Evolutionary conservation across 2,113 vertebrate genomes (phyloP).

Genomic region (Puffinus mauretanicus): DNA sequence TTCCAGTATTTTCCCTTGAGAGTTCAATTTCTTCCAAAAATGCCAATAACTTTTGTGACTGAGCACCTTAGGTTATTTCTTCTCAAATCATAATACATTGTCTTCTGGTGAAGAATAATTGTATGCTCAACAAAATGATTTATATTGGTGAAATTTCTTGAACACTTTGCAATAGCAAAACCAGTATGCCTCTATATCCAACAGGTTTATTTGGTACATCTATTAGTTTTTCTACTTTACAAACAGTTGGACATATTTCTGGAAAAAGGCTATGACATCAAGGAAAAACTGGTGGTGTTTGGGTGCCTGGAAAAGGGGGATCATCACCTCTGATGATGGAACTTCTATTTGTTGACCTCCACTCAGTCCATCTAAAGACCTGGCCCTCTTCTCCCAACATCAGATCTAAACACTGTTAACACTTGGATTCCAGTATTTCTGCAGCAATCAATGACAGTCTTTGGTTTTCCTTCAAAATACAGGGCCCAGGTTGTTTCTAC

Average conservation of each 20-base stretch:
- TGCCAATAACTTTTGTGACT: neutral
- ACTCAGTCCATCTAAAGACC: neutral
- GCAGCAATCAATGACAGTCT: neutral
- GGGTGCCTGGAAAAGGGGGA: neutral
- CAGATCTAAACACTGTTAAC: neutral
- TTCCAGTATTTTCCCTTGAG: neutral
- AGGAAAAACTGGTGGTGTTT: neutral
- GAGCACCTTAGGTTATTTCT: neutral
- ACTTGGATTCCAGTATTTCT: neutral
- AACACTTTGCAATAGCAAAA: neutral
- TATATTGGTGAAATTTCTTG: neutral
- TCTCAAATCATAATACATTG: fast-evolving
- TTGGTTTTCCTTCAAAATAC: neutral
- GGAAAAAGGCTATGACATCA: neutral
- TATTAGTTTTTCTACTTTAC: neutral
- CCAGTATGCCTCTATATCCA: neutral
- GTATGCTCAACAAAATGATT: neutral
- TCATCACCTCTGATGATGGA: neutral
- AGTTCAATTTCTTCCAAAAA: neutral
- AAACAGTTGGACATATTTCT: neutral
- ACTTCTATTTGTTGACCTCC: neutral
- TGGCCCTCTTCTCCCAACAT: neutral
- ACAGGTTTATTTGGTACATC: neutral
- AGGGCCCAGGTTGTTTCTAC: neutral
- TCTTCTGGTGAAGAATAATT: neutral